Percentiles rank a stretch among this genome's conserved stretches.
phyloP scores from a whole-genome alignment of 2,888 invertebrate species.

The Timema podura region DNA sequence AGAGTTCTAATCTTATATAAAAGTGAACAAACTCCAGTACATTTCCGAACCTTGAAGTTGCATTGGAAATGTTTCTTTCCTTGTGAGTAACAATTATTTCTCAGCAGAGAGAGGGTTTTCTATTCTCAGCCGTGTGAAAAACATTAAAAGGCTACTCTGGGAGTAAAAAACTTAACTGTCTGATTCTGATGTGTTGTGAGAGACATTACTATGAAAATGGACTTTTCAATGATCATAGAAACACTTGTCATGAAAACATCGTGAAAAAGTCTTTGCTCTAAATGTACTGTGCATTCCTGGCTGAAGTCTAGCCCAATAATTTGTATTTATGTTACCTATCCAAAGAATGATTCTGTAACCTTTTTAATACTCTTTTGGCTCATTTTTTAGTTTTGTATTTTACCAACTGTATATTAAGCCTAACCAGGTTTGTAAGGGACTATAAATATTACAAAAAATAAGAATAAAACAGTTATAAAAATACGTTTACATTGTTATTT shows the following conservation, averaged over 20 bases:
- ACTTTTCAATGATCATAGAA: background rate
- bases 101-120: background rate
- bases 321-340: background rate
- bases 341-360: background rate
- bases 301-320: background rate
- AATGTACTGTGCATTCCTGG: background rate
- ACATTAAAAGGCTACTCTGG: background rate
- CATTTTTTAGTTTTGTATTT: background rate
- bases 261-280: background rate
- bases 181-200: background rate
- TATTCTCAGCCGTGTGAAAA: constrained; percentile 1
- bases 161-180: background rate
- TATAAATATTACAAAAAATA: background rate
- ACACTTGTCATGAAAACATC: background rate
- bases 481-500: background rate
- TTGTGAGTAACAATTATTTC: background rate
- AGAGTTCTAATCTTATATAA: constrained; percentile 7
- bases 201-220: constrained; percentile 9
- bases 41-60: constrained; percentile 5
- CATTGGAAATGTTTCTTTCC: background rate
- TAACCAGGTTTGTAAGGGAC: background rate
- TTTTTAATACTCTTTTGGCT: background rate
- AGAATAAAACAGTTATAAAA: background rate
- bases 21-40: background rate
- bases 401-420: background rate